These are phyloP conservation scores for Pteromalus puparum DNA, from an alignment of 1,140 invertebrate genomes.

Conservation along the genomic window DNA sequence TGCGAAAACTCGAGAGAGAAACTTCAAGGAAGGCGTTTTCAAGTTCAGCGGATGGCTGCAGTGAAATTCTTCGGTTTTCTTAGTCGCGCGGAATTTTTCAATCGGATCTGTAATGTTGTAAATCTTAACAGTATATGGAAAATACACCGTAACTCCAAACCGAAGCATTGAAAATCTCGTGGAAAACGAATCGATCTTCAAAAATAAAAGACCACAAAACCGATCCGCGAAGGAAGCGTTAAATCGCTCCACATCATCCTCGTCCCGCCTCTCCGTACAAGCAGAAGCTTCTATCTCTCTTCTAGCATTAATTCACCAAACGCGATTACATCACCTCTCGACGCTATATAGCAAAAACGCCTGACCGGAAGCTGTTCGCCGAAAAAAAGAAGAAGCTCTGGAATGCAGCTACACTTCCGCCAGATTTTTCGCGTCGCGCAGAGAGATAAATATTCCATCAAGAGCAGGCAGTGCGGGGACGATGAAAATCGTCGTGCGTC, in stretches of 20 bases:
- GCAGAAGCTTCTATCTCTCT: background rate
- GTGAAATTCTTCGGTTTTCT: background rate
- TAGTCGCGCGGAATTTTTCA: background rate
- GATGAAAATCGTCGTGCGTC: background rate
- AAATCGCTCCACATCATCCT: background rate
- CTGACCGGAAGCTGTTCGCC: slow-evolving; percentile 3
- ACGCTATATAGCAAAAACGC: background rate
- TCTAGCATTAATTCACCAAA: slow-evolving; percentile 9
- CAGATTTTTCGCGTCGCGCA: background rate
- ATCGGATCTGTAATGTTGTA: too few species aligned
- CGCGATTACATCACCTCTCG: slow-evolving; percentile 16
- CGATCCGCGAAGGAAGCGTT: background rate
- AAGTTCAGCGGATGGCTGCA: background rate
- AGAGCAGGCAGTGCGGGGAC: too few species aligned
- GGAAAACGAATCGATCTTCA: background rate
- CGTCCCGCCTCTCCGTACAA: background rate
- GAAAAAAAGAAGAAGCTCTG: background rate
- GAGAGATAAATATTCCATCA: background rate
- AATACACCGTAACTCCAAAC: too few species aligned
- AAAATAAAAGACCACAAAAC: background rate
- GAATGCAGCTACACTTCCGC: background rate
- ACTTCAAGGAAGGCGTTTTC: background rate
- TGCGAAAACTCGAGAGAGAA: background rate
- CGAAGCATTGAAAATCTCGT: background rate
- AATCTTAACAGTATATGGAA: too few species aligned